These are phyloP conservation scores for Tetranychus piercei DNA, from an alignment of 2,888 invertebrate genomes.

Conservation along the genomic window DNA sequence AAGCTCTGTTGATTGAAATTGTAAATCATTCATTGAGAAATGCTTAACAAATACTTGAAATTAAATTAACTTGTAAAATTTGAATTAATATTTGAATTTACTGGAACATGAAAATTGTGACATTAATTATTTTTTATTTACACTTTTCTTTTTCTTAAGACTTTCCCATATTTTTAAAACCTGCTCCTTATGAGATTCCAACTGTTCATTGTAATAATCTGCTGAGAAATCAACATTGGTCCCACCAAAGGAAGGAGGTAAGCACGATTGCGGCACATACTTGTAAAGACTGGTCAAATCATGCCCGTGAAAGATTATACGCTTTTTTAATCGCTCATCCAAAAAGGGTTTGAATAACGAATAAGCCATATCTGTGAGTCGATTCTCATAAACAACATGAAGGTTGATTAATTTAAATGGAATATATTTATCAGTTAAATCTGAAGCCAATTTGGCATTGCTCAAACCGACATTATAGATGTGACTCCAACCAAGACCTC, in stretches of 20 bases:
- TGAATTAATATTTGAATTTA: background rate
- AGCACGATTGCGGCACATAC: background rate
- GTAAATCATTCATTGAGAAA: too few relatives aligned
- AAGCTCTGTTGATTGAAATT: too few relatives aligned
- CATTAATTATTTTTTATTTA: background rate
- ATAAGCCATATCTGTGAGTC: background rate
- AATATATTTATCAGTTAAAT: background rate
- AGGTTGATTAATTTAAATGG: background rate
- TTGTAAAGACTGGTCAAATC: background rate
- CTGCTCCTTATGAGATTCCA: background rate
- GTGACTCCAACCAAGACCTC: background rate
- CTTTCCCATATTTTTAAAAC: background rate
- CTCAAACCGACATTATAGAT: background rate
- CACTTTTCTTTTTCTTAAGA: background rate
- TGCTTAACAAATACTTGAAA: too few relatives aligned
- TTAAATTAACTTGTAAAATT: background rate
- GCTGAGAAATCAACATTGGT: background rate
- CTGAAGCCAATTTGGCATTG: background rate
- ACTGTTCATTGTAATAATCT: background rate
- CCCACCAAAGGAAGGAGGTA: slow-evolving; percentile 2
- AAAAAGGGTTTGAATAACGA: background rate
- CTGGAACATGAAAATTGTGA: background rate
- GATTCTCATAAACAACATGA: slow-evolving; percentile 2
- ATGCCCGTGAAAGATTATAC: slow-evolving; percentile 2
- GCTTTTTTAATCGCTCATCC: background rate